phyloP scores from a whole-genome alignment of 2,888 invertebrate species.

The Lasioglossum marginatum region DNA sequence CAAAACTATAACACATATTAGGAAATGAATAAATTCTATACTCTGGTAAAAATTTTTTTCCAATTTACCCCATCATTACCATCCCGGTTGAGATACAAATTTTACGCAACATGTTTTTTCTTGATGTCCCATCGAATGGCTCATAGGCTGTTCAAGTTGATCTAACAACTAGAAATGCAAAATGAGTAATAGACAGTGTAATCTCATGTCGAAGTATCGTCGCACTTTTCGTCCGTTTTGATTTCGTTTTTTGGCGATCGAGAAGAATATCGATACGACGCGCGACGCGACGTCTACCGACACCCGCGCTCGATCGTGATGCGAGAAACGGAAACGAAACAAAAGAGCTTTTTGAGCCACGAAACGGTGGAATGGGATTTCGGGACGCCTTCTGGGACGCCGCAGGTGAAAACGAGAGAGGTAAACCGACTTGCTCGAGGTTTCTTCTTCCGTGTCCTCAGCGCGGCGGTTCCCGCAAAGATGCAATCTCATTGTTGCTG shows the following conservation, averaged over 20 bases:
- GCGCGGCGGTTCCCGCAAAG: conserved; percentile 33
- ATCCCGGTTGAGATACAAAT: no score
- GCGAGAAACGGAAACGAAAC: conserved; percentile 29
- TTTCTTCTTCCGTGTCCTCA: conserved; percentile 45
- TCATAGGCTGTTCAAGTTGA: no score
- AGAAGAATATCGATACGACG: background rate
- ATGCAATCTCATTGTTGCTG: conserved; percentile 50
- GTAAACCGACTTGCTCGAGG: conserved; percentile 46
- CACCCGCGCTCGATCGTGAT: conserved; percentile 14
- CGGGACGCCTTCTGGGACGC: conserved; percentile 35
- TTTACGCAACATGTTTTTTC: no score
- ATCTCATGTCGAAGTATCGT: background rate
- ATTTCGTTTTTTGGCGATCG: conserved; percentile 3
- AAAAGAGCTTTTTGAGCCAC: conserved; percentile 37
- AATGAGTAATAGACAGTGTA: background rate
- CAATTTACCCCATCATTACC: no score
- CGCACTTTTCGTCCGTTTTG: background rate
- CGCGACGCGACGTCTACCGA: background rate
- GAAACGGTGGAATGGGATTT: conserved; percentile 29
- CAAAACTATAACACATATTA: background rate
- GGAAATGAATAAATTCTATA: background rate
- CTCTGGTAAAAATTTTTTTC: background rate
- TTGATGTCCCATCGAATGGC: no score
- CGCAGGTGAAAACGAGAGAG: conserved; percentile 35
- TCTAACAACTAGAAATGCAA: background rate